Evolutionary conservation across 1,140 invertebrate species (phyloP).

Genomic region (Hyles euphorbiae): DNA sequence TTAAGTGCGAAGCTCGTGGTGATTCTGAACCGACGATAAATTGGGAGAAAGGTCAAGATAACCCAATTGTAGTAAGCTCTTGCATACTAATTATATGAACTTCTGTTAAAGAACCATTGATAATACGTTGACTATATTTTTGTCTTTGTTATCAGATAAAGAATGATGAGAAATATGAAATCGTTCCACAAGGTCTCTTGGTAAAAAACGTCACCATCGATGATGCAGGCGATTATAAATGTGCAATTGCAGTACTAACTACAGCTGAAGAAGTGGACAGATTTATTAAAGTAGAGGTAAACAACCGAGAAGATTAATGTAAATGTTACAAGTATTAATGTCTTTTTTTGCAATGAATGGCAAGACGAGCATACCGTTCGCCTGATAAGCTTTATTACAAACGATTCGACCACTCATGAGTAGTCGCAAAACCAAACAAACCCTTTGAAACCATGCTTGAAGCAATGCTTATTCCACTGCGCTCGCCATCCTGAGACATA

Average conservation of each 20-base stretch:
- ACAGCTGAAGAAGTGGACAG: slow-evolving; percentile 42
- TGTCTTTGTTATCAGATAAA: slow-evolving; percentile 32
- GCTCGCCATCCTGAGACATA: too few relatives aligned
- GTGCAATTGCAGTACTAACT: slow-evolving; percentile 36
- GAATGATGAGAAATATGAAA: slow-evolving; percentile 44
- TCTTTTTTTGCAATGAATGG: too few relatives aligned
- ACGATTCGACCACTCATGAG: too few relatives aligned
- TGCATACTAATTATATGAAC: background rate
- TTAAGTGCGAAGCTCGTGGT: slow-evolving; percentile 45
- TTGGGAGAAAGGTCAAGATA: slow-evolving; percentile 26
- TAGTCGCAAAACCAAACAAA: too few relatives aligned
- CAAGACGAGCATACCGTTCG: too few relatives aligned
- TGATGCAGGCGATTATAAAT: slow-evolving; percentile 50
- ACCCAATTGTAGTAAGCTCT: slow-evolving; percentile 1
- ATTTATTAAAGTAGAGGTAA: slow-evolving; percentile 49
- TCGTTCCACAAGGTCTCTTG: slow-evolving; percentile 35
- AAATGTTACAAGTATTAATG: too few relatives aligned
- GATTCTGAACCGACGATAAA: slow-evolving; percentile 33
- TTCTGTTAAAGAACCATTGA: too few relatives aligned
- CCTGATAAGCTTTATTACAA: too few relatives aligned
- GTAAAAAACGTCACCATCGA: slow-evolving; percentile 44
- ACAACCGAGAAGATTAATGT: background rate
- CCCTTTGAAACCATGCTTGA: too few relatives aligned
- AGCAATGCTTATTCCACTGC: too few relatives aligned
- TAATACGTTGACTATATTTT: too few relatives aligned